Evolutionary conservation across 35 echinoderm and acorn worm genomes (phyloP).

Genomic region (Chiridota heheva): DNA sequence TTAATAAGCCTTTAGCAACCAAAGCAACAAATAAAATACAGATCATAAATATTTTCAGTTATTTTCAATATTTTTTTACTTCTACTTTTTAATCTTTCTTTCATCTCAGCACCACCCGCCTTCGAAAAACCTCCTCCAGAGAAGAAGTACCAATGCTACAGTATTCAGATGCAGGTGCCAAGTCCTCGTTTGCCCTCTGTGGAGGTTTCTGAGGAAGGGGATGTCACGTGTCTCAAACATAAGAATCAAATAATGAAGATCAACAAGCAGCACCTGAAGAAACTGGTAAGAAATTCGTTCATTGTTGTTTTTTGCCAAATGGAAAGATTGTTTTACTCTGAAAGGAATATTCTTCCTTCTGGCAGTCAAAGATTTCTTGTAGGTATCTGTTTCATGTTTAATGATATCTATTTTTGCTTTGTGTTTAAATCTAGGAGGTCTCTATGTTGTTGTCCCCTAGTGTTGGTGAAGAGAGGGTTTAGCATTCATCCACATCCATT

Average conservation of each 20-base stretch:
- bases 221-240: constrained; percentile 60
- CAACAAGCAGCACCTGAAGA: constrained; percentile 79
- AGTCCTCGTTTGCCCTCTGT: constrained; percentile 76
- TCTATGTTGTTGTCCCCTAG: no score
- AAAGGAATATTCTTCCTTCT: no score
- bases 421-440: no score
- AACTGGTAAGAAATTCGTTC: constrained; percentile 65
- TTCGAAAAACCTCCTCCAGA: constrained; percentile 69
- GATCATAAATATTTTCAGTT: background rate
- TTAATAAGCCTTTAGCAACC: no score
- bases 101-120: constrained; percentile 58
- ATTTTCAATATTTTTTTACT: background rate
- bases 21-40: no score
- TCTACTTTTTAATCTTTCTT: background rate
- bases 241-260: constrained; percentile 77
- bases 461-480: no score
- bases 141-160: constrained; percentile 77
- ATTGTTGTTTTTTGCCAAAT: no score
- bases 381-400: no score
- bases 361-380: no score
- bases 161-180: constrained; percentile 63
- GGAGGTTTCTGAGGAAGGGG: constrained; percentile 59
- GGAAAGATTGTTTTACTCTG: no score
- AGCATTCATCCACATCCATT: no score
- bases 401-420: no score